Base-by-base conservation (phyloP, 2,888 invertebrate species). In the Lissocephala sabroskyi region DNA sequence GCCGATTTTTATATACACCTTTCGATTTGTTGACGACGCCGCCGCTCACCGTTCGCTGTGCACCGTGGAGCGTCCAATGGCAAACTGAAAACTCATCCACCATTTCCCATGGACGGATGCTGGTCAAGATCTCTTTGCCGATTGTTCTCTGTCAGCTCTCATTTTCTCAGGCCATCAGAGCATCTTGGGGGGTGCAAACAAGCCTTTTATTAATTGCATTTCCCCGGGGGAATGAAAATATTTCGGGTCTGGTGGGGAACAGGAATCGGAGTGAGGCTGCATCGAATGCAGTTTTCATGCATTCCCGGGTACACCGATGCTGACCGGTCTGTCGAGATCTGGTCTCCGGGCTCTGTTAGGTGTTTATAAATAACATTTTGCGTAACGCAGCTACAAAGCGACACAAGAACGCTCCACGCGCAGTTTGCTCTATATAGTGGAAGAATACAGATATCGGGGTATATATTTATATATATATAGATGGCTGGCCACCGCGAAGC, bases 281-380 rank as follows among this genome's bases (percentile, higher is more conserved):
- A n/a, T 5, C 7, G 23, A 23, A 23, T 23, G 23, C 23, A 23
- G 23, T 23, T 23, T 23, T 5, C 23, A 23, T 23, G 35, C 35
- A 16, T 16, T 35, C 10, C 16, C 14, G 14, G 14, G 7, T n/a
- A 30, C 30, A 30, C 26, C 9, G 26, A 9, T 7, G 35, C 35
- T 1, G 35, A 35, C 16, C 35, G 16, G 17, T 13, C 23, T 23
- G 23, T 23, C 23, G 7, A 30, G 11, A 30, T 51, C 54, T 48
- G 48, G 65, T 59, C 65, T 50, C 55, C 43, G 40, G 60, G n/a
- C 48, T 56, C 55, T 50, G 41, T 56, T 55, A 77, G 79, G 57
- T 56, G 55, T 64, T 78, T 82, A 82, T 65, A 82, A 82, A 82
- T 82, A 82, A 71, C 53, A 76, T 65, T 82, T 81, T 82, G 82